These are phyloP conservation scores for Spodoptera litura DNA, from an alignment of 1,140 invertebrate species.

Conservation along the genomic window DNA sequence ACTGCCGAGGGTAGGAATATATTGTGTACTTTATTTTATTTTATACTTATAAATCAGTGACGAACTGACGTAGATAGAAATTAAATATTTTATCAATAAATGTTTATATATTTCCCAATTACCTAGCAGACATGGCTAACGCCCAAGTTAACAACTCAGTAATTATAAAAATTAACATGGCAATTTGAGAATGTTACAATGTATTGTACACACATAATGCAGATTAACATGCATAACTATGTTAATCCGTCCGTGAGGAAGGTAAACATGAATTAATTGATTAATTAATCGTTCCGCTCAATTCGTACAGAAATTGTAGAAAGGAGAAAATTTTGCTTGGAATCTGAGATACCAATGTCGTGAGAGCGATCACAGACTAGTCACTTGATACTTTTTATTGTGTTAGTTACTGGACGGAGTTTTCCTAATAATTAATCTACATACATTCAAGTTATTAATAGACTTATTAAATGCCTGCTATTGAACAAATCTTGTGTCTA, in stretches of 20 bases:
- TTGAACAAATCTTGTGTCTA: no score
- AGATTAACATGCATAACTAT: slow-evolving; percentile 10
- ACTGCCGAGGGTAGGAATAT: no score
- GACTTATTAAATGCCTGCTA: no score
- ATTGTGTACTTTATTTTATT: no score
- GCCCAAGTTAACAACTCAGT: neutral
- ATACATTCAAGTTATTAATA: no score
- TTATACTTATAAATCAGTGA: no score
- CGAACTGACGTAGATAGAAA: no score
- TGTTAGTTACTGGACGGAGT: no score
- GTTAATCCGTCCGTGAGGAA: slow-evolving; percentile 21
- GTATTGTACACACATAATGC: neutral
- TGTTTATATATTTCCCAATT: no score
- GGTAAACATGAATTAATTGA: slow-evolving; percentile 17
- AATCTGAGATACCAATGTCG: neutral
- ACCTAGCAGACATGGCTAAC: neutral
- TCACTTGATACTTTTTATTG: no score
- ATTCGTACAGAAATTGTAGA: slow-evolving; percentile 8
- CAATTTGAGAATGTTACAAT: slow-evolving; percentile 12
- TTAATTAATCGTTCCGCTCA: slow-evolving; percentile 26
- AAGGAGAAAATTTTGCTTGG: neutral
- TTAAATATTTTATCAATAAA: no score
- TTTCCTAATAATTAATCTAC: no score
- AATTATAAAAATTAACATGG: slow-evolving; percentile 14
- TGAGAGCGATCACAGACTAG: neutral